Evolutionary conservation across 2,113 vertebrate species (phyloP).

Genomic region (Cygnus buccinator): DNA sequence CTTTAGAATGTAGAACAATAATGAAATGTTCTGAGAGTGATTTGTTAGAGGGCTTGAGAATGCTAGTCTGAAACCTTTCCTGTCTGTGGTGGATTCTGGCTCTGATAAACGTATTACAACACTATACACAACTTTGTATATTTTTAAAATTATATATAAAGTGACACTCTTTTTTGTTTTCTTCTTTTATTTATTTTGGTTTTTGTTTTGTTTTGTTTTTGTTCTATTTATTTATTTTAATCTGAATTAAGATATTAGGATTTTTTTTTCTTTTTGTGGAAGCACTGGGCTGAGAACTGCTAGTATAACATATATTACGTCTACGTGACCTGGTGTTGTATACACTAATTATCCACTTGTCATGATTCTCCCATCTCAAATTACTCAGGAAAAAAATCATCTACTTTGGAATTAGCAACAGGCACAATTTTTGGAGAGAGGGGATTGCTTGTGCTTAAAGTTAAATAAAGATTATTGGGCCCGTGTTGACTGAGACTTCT

Average conservation of each 20-base stretch:
- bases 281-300: not conserved
- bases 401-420: conserved; percentile 18
- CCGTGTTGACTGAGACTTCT: conserved; percentile 10
- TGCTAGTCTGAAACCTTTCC: not conserved
- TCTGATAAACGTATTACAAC: not conserved
- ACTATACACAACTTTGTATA: not conserved
- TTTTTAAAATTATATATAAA: not conserved
- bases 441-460: not conserved
- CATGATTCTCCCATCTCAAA: not conserved
- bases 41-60: not conserved
- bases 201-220: not conserved
- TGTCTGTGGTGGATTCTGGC: not conserved
- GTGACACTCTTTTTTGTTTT: not conserved
- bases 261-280: not conserved
- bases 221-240: not conserved
- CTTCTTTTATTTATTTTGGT: not conserved
- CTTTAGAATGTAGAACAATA: not conserved
- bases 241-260: not conserved
- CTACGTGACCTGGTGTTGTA: not conserved
- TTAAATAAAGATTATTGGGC: not conserved
- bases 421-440: not conserved
- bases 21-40: not conserved
- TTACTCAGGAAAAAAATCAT: not conserved
- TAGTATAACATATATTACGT: not conserved
- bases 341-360: conserved; percentile 16